Conservation (phyloP, 2,797 vertebrate species). For the Myripristis jacobus region DNA sequence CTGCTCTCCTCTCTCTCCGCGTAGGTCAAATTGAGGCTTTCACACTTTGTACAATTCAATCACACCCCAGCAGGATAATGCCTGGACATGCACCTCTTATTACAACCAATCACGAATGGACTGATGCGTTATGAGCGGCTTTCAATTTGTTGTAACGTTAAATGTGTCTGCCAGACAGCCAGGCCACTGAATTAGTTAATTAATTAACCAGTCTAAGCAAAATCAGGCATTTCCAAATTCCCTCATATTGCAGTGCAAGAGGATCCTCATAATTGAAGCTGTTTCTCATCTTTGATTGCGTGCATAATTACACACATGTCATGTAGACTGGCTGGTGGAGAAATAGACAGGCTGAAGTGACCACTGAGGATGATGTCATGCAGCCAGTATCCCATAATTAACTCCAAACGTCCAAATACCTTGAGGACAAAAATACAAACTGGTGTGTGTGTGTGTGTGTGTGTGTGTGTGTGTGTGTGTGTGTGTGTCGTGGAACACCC, state of each 20-base stretch:
- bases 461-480: no score
- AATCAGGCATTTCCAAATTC: conserved; percentile 33
- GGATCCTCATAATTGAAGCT: neutral
- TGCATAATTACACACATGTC: neutral
- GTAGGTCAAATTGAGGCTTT: conserved; percentile 89
- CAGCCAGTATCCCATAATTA: neutral
- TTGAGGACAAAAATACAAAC: conserved; percentile 2
- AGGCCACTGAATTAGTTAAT: conserved; percentile 51
- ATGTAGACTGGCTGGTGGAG: neutral
- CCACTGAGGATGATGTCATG: conserved; percentile 5
- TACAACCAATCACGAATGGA: conserved; percentile 38
- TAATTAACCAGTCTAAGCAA: conserved; percentile 48
- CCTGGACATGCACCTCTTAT: conserved; percentile 33
- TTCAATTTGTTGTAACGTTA: conserved; percentile 34
- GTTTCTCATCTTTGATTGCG: conserved; percentile 34
- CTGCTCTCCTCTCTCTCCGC: conserved; percentile 85
- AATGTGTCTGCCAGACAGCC: conserved; percentile 42
- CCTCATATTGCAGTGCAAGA: conserved; percentile 6
- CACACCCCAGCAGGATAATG: conserved; percentile 78
- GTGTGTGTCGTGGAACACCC: no score
- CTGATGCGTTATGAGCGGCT: conserved; percentile 47
- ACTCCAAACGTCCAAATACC: no score
- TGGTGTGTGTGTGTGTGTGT: no score
- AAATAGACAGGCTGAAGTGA: conserved; percentile 19
- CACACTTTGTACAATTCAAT: conserved; percentile 84